These are phyloP conservation scores for Agelaius phoeniceus DNA, from an alignment of 2,113 vertebrate genomes.

Conservation along the genomic window DNA sequence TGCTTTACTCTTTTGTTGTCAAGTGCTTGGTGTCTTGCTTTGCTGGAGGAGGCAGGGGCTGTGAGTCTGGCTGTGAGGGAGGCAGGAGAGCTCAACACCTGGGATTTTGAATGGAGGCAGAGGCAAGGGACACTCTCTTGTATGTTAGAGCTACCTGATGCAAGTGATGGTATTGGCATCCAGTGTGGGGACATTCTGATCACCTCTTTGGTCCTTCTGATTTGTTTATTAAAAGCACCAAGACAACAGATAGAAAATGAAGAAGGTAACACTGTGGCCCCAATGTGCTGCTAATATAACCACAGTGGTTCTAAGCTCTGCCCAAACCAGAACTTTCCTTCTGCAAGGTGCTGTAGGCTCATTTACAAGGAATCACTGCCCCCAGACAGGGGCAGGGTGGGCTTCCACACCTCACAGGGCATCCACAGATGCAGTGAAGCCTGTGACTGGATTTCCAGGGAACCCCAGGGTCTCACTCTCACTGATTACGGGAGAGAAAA, in stretches of 20 bases:
- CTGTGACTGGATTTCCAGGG: not conserved
- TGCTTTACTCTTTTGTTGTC: not conserved
- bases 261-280: accelerated
- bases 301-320: not conserved
- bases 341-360: not conserved
- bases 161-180: not conserved
- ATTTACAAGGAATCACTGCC: not conserved
- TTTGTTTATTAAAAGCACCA: not conserved
- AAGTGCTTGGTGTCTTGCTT: not conserved
- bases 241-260: not conserved
- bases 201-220: not conserved
- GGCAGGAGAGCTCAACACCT: not conserved
- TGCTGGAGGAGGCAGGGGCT: not conserved
- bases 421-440: not conserved
- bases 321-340: not conserved
- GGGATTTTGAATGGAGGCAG: not conserved
- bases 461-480: not conserved
- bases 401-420: not conserved
- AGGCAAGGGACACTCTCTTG: not conserved
- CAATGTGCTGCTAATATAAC: not conserved
- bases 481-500: not conserved
- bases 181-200: not conserved
- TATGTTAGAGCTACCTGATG: not conserved
- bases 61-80: not conserved
- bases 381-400: accelerated